A percentile compares a stretch with the other conserved stretches of the same genome.
Conservation (phyloP, 1,140 invertebrate species). For the Penaeus indicus region DNA sequence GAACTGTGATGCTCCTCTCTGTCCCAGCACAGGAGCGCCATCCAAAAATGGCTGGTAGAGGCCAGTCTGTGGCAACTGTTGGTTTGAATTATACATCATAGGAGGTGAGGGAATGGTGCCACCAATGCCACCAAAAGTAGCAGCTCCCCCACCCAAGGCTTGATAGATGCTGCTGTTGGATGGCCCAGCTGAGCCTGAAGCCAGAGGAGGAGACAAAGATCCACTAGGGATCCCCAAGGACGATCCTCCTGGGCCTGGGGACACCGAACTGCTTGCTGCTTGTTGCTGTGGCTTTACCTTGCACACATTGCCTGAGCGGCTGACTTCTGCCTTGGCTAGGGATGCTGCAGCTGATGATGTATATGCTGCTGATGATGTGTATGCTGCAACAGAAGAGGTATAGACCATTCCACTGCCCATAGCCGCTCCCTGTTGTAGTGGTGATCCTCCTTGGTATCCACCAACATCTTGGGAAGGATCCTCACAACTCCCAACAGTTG, state of each 20-base stretch:
- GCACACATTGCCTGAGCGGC: slow-evolving; percentile 76
- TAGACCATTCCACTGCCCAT: slow-evolving; percentile 61
- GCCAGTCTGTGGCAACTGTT: slow-evolving; percentile 81
- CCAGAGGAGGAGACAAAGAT: slow-evolving; percentile 68
- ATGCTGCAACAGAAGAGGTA: slow-evolving; percentile 57
- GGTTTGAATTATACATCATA: slow-evolving; percentile 81
- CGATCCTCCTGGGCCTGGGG: slow-evolving; percentile 71
- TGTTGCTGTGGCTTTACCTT: slow-evolving; percentile 84
- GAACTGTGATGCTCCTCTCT: slow-evolving; percentile 76
- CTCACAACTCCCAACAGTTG: slow-evolving; percentile 57
- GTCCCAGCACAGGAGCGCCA: slow-evolving; percentile 71
- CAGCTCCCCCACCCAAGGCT: slow-evolving; percentile 60
- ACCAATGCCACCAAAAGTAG: slow-evolving; percentile 63
- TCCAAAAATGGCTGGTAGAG: slow-evolving; percentile 81
- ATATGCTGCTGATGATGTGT: slow-evolving; percentile 70
- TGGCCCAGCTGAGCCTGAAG: slow-evolving; percentile 67
- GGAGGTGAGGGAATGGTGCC: slow-evolving; percentile 65
- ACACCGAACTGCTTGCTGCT: slow-evolving; percentile 71
- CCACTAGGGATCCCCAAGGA: slow-evolving; percentile 74
- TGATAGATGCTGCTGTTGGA: slow-evolving; percentile 69
- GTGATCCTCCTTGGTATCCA: slow-evolving; percentile 57
- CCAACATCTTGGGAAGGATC: slow-evolving; percentile 67
- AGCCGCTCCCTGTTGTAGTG: slow-evolving; percentile 55
- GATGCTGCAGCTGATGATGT: slow-evolving; percentile 70
- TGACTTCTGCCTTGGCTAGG: slow-evolving; percentile 61